Evolutionary conservation across 2,888 invertebrate genomes (phyloP).

Genomic region (Blastobasis adustella): DNA sequence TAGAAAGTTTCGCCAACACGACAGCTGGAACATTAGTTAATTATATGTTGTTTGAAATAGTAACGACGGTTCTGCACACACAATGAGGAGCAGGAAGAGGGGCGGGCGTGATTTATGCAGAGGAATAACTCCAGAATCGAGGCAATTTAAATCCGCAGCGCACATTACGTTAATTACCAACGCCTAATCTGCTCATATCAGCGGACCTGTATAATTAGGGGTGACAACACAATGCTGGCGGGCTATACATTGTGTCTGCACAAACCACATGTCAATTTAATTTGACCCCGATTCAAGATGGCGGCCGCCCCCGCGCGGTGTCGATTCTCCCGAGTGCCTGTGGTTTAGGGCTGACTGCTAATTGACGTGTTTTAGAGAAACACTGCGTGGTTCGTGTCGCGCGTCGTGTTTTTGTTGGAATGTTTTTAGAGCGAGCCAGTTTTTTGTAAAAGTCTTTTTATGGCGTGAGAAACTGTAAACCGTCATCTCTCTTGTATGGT

Average conservation of each 20-base stretch:
- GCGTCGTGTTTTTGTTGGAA: constrained; percentile 24
- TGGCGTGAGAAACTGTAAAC: constrained; percentile 5
- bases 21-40: constrained; percentile 10
- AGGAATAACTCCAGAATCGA: constrained; percentile 31
- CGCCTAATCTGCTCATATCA: constrained; percentile 58
- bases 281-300: constrained; percentile 69
- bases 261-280: constrained; percentile 71
- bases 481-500: no score
- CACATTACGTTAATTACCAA: constrained; percentile 59
- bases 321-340: constrained; percentile 51
- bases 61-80: constrained; percentile 16
- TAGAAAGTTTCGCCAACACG: neutral
- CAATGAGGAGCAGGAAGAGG: constrained; percentile 24
- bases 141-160: constrained; percentile 43
- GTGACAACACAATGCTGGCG: constrained; percentile 63
- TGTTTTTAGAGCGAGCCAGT: constrained; percentile 5
- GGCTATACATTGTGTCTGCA: constrained; percentile 61
- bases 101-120: constrained; percentile 33
- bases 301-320: constrained; percentile 49
- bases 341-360: constrained; percentile 55
- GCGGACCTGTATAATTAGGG: constrained; percentile 66
- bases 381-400: constrained; percentile 46
- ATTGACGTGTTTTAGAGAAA: constrained; percentile 63
- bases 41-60: constrained; percentile 11
- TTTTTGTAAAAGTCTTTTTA: constrained; percentile 2